Conservation (phyloP, 2,113 vertebrate species). For the Numenius arquata region DNA sequence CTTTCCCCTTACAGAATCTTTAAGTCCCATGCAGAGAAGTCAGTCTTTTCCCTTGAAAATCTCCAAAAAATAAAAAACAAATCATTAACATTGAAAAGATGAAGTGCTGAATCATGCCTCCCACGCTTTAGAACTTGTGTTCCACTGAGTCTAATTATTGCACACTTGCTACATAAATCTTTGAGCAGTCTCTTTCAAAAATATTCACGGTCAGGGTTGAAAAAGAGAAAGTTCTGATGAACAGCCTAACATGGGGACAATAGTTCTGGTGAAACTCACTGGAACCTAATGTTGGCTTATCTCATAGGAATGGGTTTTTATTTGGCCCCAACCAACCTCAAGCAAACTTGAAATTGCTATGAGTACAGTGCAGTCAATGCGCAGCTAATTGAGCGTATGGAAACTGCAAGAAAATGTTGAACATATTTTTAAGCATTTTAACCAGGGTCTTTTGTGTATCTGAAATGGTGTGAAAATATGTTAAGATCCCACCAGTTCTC, state of each 20-base stretch:
- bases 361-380: not conserved
- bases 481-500: not conserved
- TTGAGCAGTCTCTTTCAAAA: not conserved
- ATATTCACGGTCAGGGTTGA: accelerated
- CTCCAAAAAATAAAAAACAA: not conserved
- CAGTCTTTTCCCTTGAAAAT: conserved; percentile 21
- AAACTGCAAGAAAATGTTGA: not conserved
- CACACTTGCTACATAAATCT: not conserved
- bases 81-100: not conserved
- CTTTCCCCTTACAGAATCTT: conserved; percentile 5
- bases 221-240: not conserved
- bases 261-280: not conserved
- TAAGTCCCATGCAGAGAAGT: not conserved
- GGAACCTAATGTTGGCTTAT: not conserved
- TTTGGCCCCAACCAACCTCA: not conserved
- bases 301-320: not conserved
- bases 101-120: conserved; percentile 45
- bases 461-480: not conserved
- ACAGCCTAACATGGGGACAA: not conserved
- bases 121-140: conserved; percentile 10
- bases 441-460: not conserved
- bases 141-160: conserved; percentile 20
- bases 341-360: not conserved
- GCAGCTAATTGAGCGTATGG: not conserved
- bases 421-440: not conserved